Evolutionary conservation across 1,140 invertebrate genomes (phyloP).

Genomic region (Aculops lycopersici): DNA sequence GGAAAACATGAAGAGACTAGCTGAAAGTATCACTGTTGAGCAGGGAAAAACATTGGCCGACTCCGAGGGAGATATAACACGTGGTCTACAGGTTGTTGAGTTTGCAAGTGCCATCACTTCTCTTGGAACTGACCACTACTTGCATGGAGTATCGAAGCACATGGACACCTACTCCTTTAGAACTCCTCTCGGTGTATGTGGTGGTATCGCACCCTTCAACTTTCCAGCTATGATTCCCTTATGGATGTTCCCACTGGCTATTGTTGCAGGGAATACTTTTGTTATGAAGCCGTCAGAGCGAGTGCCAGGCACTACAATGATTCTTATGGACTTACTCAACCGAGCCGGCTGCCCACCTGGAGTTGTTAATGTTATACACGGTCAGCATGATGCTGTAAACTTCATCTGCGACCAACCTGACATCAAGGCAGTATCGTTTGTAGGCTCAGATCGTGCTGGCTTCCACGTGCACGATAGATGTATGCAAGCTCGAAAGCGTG

Average conservation of each 20-base stretch:
- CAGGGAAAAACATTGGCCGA: conserved; percentile 90
- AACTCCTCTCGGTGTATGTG: conserved; percentile 53
- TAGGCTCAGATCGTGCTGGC: conserved; percentile 78
- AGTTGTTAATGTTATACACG: conserved; percentile 81
- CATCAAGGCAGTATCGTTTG: conserved; percentile 90
- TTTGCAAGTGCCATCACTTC: conserved; percentile 70
- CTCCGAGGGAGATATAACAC: conserved; percentile 85
- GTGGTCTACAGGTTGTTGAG: conserved; percentile 90
- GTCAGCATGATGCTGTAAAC: conserved; percentile 64
- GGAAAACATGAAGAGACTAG: conserved; percentile 45
- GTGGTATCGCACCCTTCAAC: conserved; percentile 49
- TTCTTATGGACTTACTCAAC: conserved; percentile 53
- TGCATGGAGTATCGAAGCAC: conserved; percentile 61
- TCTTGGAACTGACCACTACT: conserved; percentile 62
- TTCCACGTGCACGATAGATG: conserved; percentile 81
- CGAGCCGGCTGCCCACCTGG: conserved; percentile 77
- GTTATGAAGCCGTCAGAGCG: conserved; percentile 66
- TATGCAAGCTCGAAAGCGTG: conserved; percentile 58
- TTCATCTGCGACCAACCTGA: conserved; percentile 87
- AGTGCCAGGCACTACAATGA: conserved; percentile 78
- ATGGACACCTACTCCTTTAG: conserved; percentile 69
- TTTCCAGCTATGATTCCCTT: conserved; percentile 99
- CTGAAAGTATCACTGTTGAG: conserved; percentile 65
- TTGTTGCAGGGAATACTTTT: conserved; percentile 52
- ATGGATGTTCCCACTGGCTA: conserved; percentile 85